A percentile compares a stretch with the other conserved stretches of the same genome.
phyloP scores from a whole-genome alignment of 2,888 invertebrate species.

The Patella pellucida region DNA sequence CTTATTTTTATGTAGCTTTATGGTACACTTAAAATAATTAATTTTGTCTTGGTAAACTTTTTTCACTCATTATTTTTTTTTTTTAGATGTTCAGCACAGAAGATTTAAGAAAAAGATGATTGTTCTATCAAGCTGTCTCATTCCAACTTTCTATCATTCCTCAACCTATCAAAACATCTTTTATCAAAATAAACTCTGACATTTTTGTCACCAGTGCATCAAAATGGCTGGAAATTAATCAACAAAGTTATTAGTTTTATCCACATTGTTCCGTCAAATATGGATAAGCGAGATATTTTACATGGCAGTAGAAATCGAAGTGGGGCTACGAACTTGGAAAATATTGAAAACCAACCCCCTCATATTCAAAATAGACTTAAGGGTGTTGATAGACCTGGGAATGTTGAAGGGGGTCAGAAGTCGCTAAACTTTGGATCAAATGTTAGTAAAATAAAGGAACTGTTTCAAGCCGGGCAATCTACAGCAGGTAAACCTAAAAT shows the following conservation, averaged over 20 bases:
- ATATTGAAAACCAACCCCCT: conserved; percentile 32
- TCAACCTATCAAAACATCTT: neutral
- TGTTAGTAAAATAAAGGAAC: conserved; percentile 63
- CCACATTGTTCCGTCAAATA: neutral
- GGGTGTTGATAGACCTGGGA: conserved; percentile 19
- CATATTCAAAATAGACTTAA: conserved; percentile 27
- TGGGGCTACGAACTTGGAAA: conserved; percentile 42
- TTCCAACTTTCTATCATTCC: neutral
- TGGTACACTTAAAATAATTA: neutral
- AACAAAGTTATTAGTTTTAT: no score
- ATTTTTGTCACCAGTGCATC: no score
- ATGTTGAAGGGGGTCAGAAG: conserved; percentile 12
- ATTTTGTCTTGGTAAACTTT: neutral
- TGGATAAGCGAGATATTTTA: conserved; percentile 38
- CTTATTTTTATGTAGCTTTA: no score
- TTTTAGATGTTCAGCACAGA: neutral
- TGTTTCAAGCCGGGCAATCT: conserved; percentile 51
- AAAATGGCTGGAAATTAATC: no score
- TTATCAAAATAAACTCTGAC: neutral
- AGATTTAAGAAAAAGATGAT: neutral
- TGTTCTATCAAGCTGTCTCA: neutral
- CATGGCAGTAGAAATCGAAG: conserved; percentile 49
- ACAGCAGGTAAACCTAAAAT: neutral
- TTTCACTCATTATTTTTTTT: neutral
- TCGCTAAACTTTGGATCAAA: conserved; percentile 45